phyloP scores from a whole-genome alignment of 2,888 invertebrate species.

The Andrena camellia region DNA sequence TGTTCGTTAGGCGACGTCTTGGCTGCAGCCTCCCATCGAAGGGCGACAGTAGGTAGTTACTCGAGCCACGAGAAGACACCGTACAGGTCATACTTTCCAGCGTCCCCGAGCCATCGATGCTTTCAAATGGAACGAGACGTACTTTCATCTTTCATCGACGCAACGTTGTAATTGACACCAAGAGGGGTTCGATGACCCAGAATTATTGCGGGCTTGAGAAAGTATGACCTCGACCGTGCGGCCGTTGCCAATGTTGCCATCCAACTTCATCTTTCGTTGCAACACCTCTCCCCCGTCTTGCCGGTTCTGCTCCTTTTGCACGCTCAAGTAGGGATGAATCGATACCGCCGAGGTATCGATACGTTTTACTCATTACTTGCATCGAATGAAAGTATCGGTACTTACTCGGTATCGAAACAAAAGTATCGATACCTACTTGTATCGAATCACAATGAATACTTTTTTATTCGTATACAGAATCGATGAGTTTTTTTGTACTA shows the following conservation, averaged over 20 bases:
- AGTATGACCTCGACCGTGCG: background rate
- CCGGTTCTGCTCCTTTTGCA: background rate
- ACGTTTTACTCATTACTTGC: too few relatives aligned
- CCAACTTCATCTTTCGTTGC: too few relatives aligned
- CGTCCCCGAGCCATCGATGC: background rate
- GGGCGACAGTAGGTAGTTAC: background rate
- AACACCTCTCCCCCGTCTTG: too few relatives aligned
- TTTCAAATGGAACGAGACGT: conserved; percentile 19
- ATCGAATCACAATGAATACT: too few relatives aligned
- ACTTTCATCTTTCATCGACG: conserved; percentile 32
- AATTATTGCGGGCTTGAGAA: background rate
- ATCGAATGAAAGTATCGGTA: too few relatives aligned
- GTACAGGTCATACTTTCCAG: background rate
- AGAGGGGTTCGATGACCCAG: conserved; percentile 36
- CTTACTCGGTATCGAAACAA: too few relatives aligned
- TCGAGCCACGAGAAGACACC: background rate
- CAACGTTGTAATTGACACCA: conserved; percentile 46
- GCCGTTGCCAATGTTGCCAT: background rate
- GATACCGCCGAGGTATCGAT: too few relatives aligned
- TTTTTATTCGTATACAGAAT: too few relatives aligned
- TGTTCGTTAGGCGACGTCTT: background rate
- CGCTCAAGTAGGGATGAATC: too few relatives aligned
- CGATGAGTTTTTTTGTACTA: too few relatives aligned
- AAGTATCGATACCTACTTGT: too few relatives aligned
- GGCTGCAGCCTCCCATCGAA: background rate